A percentile compares a stretch with the other conserved stretches of the same genome.
Evolutionary conservation across 2,888 invertebrate genomes (phyloP).

Genomic region (Biston betularia): DNA sequence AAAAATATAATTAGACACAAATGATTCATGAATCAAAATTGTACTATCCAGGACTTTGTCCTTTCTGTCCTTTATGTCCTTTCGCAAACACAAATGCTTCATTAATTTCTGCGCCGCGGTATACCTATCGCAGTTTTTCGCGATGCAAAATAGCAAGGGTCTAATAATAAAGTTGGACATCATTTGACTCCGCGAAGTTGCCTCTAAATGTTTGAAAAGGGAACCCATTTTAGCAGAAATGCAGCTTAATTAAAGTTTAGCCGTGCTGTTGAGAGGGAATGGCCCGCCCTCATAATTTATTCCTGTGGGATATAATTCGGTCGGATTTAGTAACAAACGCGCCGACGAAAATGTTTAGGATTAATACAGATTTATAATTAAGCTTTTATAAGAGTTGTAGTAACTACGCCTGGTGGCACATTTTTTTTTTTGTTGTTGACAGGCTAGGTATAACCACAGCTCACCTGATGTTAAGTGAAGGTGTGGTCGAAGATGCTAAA

Average conservation of each 20-base stretch:
- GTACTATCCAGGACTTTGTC: no score
- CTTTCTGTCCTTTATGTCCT: no score
- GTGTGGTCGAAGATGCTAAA: no score
- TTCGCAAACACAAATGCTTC: neutral
- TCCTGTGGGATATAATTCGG: conserved; percentile 77
- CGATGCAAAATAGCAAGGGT: conserved; percentile 52
- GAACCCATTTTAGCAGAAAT: conserved; percentile 74
- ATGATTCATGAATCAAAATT: neutral
- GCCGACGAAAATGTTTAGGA: conserved; percentile 66
- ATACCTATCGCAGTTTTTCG: conserved; percentile 19
- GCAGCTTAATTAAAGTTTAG: conserved; percentile 82
- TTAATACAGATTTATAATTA: conserved; percentile 58
- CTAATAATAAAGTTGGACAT: conserved; percentile 53
- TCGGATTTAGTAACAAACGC: conserved; percentile 75
- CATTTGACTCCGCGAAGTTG: conserved; percentile 61
- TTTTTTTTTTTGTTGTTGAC: neutral
- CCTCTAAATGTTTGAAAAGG: conserved; percentile 75
- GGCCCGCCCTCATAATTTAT: conserved; percentile 80
- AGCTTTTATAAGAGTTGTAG: conserved; percentile 8
- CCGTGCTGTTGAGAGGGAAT: conserved; percentile 72
- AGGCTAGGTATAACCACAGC: no score
- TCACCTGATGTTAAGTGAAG: no score
- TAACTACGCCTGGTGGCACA: neutral
- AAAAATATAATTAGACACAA: no score
- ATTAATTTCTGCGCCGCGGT: neutral